Evolutionary conservation across 2,797 vertebrate species (phyloP), one percentile per base, ranked within the genome.

Genomic region (Sitta carolinensis): DNA sequence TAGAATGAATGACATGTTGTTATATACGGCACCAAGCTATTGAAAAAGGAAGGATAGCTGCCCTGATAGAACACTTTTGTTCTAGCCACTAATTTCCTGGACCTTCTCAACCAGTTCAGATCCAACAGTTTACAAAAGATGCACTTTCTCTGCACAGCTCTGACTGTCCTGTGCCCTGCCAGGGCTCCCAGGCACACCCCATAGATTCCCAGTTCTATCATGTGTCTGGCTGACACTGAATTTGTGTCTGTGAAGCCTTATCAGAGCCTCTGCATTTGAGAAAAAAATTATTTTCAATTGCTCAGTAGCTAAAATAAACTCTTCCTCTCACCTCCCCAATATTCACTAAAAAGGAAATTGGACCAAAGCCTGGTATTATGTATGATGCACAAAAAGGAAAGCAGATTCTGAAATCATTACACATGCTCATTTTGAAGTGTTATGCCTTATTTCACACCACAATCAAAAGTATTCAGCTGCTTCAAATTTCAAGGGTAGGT

Each of bases 311-410:
- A 89, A 93, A 94, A 89, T 80, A 95, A 93, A 80, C 36, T 66
- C 36, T 80, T 93, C 42, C 64, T 87, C 78, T 83, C 47, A 74
- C 75, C 68, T 90, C 47, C 42, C 36, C 78, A 75, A 1, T 89
- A 94, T 54, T 69, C 72, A 89, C 78, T 62, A 74, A 95, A 90
- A 95, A 87, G 69, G 84, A 90, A 94, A 93, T 72, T 92, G 91
- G 82, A 91, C 62, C 34, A 50, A 82, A 95, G 67, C 76, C 83
- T 88, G 16, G 27, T 73, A 76, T 90, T 88, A 92, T 84, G 25
- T 59, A 69, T 86, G 74, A 75, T 36, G 59, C 70, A 79, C 48
- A 59, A 92, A 86, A 81, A 64, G 52, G 55, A 93, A 87, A 86
- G 34, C 14, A 84, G 45, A 42, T 62, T 79, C 75, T 86, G 52